These are phyloP conservation scores for Melitaea athalia DNA, from an alignment of 2,888 invertebrate species.

Conservation along the genomic window DNA sequence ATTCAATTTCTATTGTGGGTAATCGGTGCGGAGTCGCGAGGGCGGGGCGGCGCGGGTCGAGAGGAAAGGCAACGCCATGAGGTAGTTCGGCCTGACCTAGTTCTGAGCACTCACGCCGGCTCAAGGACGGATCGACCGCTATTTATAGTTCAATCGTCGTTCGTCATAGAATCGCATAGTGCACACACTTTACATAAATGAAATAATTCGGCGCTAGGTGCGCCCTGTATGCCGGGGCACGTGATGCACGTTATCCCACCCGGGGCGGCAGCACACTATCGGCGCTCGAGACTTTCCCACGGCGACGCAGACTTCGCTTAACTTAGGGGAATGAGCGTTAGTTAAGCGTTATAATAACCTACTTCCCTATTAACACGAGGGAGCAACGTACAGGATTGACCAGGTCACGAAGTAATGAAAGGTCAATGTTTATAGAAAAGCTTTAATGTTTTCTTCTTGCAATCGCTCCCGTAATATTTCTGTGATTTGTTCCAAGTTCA, in stretches of 20 bases:
- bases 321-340: constrained; percentile 49
- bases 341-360: constrained; percentile 56
- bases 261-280: constrained; percentile 45
- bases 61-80: constrained; percentile 58
- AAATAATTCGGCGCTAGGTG: constrained; percentile 65
- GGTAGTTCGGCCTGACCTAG: constrained; percentile 74
- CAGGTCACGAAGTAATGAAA: constrained; percentile 40
- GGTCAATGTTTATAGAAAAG: constrained; percentile 39
- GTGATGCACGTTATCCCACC: constrained; percentile 63
- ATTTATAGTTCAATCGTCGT: constrained; percentile 78
- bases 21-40: constrained; percentile 47
- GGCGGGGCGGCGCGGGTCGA: constrained; percentile 50
- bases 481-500: constrained; percentile 30
- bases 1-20: constrained; percentile 42
- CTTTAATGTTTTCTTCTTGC: constrained; percentile 13
- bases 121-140: constrained; percentile 81
- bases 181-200: constrained; percentile 76
- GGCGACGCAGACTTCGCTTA: constrained; percentile 44
- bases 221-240: constrained; percentile 47
- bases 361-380: constrained; percentile 55
- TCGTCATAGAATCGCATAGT: constrained; percentile 69
- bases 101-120: constrained; percentile 72
- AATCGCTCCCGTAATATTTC: constrained; percentile 1
- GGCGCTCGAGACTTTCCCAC: constrained; percentile 63
- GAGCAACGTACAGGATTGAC: constrained; percentile 47